Conservation (phyloP, 2,113 vertebrate species). For the Natator depressus region DNA sequence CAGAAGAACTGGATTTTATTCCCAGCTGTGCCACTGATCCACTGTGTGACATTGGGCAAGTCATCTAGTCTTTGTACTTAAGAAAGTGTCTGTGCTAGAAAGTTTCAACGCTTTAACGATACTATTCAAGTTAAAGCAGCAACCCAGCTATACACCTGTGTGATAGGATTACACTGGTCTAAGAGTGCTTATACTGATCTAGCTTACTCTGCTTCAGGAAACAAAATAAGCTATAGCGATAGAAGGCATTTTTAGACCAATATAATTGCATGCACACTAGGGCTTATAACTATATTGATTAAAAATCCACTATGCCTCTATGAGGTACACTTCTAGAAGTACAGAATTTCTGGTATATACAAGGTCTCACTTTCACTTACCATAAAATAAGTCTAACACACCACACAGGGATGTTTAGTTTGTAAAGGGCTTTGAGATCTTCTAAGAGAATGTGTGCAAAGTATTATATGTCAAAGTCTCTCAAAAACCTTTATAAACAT, state of each 20-base stretch:
- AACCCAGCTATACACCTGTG: not conserved
- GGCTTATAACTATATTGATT: not conserved
- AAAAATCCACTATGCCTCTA: not conserved
- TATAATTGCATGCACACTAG: not conserved
- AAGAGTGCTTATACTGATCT: not conserved
- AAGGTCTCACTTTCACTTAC: not conserved
- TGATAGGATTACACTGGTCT: not conserved
- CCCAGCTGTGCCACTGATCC: not conserved
- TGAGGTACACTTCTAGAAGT: not conserved
- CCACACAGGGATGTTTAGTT: not conserved
- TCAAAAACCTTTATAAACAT: not conserved
- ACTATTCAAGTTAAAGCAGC: not conserved
- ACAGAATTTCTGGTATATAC: not conserved
- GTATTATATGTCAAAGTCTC: not conserved
- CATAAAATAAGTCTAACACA: not conserved
- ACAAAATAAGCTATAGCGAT: not conserved
- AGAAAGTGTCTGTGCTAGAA: not conserved
- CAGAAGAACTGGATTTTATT: slow-evolving; percentile 11
- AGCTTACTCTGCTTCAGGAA: not conserved
- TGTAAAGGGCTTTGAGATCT: not conserved
- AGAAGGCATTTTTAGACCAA: not conserved
- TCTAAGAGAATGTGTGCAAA: not conserved
- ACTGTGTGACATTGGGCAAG: not conserved
- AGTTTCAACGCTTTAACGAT: not conserved
- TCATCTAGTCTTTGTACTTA: not conserved